Evolutionary conservation across 2,888 invertebrate genomes (phyloP).

Genomic region (Drosophila neotestacea): DNA sequence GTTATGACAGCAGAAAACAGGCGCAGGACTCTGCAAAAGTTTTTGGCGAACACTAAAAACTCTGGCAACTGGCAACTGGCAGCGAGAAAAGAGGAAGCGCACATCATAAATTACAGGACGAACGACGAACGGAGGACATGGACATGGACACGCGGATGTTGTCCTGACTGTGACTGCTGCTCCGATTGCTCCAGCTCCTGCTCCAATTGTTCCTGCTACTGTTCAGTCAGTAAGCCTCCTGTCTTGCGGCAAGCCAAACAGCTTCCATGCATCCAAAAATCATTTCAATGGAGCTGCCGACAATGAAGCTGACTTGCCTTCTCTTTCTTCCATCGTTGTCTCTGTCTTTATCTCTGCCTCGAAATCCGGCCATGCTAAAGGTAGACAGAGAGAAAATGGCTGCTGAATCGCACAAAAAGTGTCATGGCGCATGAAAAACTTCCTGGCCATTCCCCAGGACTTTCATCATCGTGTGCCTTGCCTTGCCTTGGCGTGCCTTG

Average conservation of each 20-base stretch:
- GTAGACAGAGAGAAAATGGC: slow-evolving; percentile 70
- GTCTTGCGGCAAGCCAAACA: slow-evolving; percentile 77
- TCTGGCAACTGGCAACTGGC: slow-evolving; percentile 54
- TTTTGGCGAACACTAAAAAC: slow-evolving; percentile 22
- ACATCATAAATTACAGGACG: slow-evolving; percentile 75
- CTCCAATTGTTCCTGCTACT: slow-evolving; percentile 24
- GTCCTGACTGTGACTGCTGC: slow-evolving; percentile 50
- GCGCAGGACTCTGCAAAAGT: slow-evolving; percentile 53
- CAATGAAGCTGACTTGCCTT: slow-evolving; percentile 6
- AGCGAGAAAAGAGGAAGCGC: slow-evolving; percentile 66
- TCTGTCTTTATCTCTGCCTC: slow-evolving; percentile 29
- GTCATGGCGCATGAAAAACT: slow-evolving; percentile 82
- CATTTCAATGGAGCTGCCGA: slow-evolving; percentile 66
- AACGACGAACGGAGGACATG: slow-evolving; percentile 14
- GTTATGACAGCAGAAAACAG: slow-evolving; percentile 83
- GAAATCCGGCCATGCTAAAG: slow-evolving; percentile 44
- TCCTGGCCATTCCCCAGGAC: slow-evolving; percentile 65
- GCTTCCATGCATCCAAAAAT: slow-evolving; percentile 81
- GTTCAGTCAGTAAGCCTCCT: slow-evolving; percentile 70
- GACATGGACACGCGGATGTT: slow-evolving; percentile 72
- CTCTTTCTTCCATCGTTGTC: slow-evolving; percentile 3
- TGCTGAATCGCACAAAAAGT: slow-evolving; percentile 74
- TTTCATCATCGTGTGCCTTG: slow-evolving; percentile 51
- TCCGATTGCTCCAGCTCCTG: slow-evolving; percentile 24
- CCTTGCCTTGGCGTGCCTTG: slow-evolving; percentile 20